Percentiles rank a stretch among this genome's conserved stretches.
Conservation (phyloP, 64 coral and sea anemone species). For the Actinia tenebrosa region DNA sequence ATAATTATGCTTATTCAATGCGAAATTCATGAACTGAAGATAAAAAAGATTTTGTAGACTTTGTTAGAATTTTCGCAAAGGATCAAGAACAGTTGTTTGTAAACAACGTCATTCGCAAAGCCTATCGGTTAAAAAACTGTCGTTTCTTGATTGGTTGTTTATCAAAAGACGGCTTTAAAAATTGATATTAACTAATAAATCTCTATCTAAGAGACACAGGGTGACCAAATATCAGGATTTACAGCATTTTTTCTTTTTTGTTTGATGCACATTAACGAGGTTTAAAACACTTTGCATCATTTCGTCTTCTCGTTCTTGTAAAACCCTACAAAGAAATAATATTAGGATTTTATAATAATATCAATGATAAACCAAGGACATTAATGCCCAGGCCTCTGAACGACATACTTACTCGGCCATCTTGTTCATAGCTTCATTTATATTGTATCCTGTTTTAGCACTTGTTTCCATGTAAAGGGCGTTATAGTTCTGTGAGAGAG, state of each 20-base stretch:
- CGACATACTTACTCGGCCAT: slow-evolving; percentile 79
- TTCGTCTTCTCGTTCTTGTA: slow-evolving; percentile 83
- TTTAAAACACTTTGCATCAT: slow-evolving; percentile 75
- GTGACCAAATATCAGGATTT: slow-evolving; percentile 31
- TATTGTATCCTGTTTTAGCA: slow-evolving; percentile 91
- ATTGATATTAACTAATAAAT: background rate
- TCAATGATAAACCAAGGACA: background rate
- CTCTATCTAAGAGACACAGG: background rate
- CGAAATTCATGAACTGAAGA: background rate
- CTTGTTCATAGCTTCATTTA: slow-evolving; percentile 80
- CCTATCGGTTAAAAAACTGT: background rate
- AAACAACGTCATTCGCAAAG: background rate
- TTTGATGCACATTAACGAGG: slow-evolving; percentile 25
- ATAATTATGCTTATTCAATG: background rate
- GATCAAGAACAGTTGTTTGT: background rate
- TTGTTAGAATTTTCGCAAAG: background rate
- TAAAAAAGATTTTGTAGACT: background rate
- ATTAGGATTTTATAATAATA: too few species aligned
- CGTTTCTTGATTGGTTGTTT: background rate
- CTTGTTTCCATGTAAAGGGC: slow-evolving; percentile 89
- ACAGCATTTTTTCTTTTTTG: slow-evolving; percentile 78
- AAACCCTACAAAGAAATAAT: slow-evolving; percentile 36
- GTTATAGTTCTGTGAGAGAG: slow-evolving; percentile 62
- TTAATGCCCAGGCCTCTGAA: background rate
- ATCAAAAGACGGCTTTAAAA: background rate